These are phyloP conservation scores for roundworm (Caenorhabditis elegans) DNA, from an alignment of 1,140 invertebrate species.

Conservation along the genomic window DNA sequence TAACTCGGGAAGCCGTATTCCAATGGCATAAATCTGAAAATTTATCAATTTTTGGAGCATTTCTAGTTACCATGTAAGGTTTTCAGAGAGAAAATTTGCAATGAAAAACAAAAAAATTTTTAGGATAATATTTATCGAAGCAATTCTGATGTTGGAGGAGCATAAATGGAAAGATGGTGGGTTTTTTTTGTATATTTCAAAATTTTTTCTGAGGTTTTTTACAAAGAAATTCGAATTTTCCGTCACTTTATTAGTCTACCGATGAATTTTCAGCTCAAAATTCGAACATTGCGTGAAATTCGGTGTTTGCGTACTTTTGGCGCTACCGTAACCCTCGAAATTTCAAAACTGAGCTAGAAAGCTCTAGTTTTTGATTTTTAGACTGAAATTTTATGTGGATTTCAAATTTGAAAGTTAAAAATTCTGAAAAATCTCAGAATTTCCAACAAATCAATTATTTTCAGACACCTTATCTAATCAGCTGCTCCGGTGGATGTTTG, in stretches of 20 bases:
- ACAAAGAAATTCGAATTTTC: no score
- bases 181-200: neutral
- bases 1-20: neutral
- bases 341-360: neutral
- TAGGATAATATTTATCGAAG: neutral
- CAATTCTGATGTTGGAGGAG: neutral
- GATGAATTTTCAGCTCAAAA: no score
- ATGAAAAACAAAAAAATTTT: neutral
- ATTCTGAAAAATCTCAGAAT: neutral
- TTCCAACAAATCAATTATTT: neutral
- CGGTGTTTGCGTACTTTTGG: no score
- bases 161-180: constrained; percentile 6
- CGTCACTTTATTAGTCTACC: no score
- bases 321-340: no score
- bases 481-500: neutral
- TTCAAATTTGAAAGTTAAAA: neutral
- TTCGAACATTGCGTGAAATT: no score
- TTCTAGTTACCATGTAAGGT: neutral
- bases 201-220: no score
- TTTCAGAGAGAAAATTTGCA: neutral
- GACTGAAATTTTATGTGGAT: neutral
- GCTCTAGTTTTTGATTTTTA: neutral
- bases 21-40: neutral
- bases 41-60: neutral
- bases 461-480: neutral